Conservation (phyloP, 30 jellyfish, hydroid and myxozoan genomes). For the Clytia hemisphaerica region DNA sequence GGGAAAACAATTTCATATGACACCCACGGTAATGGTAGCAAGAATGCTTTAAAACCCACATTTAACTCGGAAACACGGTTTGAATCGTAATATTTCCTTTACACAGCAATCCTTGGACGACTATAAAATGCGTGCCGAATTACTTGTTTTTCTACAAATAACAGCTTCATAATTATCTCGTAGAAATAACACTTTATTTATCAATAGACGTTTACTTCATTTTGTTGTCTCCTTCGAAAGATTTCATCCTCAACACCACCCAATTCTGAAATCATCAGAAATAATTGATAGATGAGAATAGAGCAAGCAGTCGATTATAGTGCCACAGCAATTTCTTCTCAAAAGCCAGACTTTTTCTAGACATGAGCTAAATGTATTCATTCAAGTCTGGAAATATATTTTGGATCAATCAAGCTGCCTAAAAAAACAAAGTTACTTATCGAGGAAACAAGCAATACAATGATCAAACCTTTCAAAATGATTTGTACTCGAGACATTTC, state of each 20-base stretch:
- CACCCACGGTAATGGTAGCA: not conserved
- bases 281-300: not conserved
- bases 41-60: not conserved
- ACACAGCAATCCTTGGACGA: too few species aligned
- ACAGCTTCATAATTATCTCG: not conserved
- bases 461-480: conserved; percentile 45
- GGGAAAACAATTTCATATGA: not conserved
- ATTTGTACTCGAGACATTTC: conserved; percentile 57
- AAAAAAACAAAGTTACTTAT: not conserved
- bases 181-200: not conserved
- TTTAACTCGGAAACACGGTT: too few species aligned
- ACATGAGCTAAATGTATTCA: too few species aligned
- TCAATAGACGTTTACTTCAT: conserved; percentile 32
- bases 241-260: conserved; percentile 89
- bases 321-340: too few species aligned
- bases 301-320: too few species aligned
- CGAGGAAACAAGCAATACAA: not conserved
- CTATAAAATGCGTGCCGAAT: not conserved
- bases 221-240: conserved; percentile 69
- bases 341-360: too few species aligned
- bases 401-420: too few species aligned
- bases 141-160: not conserved
- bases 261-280: conserved; percentile 37
- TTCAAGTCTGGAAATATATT: too few species aligned
- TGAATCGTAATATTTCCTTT: too few species aligned